These are phyloP conservation scores for Aleadryas rufinucha DNA, from an alignment of 2,113 vertebrate genomes.

Conservation along the genomic window DNA sequence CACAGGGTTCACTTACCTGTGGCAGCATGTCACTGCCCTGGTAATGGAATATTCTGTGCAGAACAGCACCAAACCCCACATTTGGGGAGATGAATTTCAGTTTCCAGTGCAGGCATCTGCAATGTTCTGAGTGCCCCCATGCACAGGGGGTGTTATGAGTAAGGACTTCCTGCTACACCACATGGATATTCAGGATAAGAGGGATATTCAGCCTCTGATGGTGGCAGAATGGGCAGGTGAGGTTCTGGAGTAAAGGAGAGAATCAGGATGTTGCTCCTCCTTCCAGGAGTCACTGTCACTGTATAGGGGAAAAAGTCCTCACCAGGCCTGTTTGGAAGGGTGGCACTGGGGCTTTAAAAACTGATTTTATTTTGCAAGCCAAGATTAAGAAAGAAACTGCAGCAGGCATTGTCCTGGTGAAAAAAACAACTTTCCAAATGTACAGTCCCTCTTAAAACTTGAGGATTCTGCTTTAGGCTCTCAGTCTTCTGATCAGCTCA, in stretches of 20 bases:
- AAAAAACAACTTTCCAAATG: background rate
- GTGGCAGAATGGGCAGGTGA: background rate
- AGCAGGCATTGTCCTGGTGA: background rate
- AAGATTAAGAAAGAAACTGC: background rate
- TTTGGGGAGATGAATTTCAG: background rate
- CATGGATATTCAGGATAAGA: background rate
- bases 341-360: background rate
- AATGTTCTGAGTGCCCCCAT: fast-evolving
- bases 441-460: background rate
- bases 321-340: background rate
- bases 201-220: background rate
- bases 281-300: background rate
- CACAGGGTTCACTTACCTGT: background rate
- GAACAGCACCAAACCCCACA: fast-evolving
- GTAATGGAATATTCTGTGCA: background rate
- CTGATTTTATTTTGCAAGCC: background rate
- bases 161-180: background rate
- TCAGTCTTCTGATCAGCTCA: background rate
- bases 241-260: background rate
- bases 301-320: background rate
- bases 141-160: background rate
- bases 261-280: background rate
- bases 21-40: background rate
- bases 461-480: background rate
- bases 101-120: background rate